Conservation (phyloP, 2,113 vertebrate species). For the Okapia johnstoni region DNA sequence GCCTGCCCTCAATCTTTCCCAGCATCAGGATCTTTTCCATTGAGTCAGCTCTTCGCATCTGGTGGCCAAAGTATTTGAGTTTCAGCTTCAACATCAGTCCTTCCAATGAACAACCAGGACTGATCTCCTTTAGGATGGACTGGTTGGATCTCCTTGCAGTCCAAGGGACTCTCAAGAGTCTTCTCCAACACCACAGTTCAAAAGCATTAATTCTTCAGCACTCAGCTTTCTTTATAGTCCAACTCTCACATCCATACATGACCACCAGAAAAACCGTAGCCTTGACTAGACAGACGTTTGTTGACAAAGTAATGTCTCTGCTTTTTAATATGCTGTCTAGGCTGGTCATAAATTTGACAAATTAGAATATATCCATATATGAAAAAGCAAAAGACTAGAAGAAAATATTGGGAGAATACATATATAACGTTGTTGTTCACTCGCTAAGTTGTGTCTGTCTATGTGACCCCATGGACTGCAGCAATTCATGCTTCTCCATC, state of each 20-base stretch:
- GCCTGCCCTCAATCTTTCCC: background rate
- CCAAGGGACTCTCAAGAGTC: background rate
- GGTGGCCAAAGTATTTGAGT: background rate
- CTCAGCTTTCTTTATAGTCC: background rate
- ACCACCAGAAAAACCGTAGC: background rate
- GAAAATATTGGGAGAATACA: background rate
- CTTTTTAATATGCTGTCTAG: background rate
- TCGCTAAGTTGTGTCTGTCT: background rate
- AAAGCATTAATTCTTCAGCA: accelerated
- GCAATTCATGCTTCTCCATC: background rate
- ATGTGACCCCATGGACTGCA: background rate
- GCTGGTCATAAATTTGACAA: background rate
- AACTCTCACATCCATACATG: background rate
- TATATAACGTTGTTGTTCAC: background rate
- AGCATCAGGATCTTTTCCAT: background rate
- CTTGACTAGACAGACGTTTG: background rate
- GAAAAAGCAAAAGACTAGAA: background rate
- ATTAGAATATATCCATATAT: background rate
- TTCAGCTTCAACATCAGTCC: background rate
- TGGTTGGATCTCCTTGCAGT: background rate
- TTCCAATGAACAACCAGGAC: background rate
- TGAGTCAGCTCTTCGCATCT: background rate
- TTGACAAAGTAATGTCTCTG: background rate
- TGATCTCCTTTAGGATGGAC: background rate
- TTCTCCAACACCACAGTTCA: background rate